Conservation (phyloP, 2,113 vertebrate species). For the Heterocephalus glaber region DNA sequence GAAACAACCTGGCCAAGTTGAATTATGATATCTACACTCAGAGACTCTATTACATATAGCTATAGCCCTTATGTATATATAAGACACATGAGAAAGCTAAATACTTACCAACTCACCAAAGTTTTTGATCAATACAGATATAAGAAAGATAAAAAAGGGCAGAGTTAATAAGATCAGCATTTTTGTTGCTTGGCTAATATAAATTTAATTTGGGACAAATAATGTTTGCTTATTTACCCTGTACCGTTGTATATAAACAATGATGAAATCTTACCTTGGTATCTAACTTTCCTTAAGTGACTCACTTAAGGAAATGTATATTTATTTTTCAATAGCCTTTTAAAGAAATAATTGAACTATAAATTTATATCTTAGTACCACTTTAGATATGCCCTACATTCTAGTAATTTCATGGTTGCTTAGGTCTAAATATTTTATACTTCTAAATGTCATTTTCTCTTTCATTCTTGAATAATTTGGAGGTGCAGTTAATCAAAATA, state of each 20-base stretch:
- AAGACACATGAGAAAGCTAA: not conserved
- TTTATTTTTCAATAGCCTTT: slow-evolving; percentile 25
- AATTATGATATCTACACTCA: not conserved
- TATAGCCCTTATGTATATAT: not conserved
- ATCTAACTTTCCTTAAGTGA: not conserved
- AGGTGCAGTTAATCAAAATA: slow-evolving; percentile 10
- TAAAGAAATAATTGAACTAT: slow-evolving; percentile 24
- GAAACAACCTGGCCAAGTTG: not conserved
- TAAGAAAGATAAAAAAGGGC: slow-evolving; percentile 14
- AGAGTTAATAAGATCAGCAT: not conserved
- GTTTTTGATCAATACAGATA: slow-evolving; percentile 7
- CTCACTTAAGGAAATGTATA: slow-evolving; percentile 22
- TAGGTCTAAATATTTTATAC: not conserved
- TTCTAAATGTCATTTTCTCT: slow-evolving; percentile 51
- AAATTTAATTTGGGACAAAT: slow-evolving; percentile 23
- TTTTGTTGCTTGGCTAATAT: slow-evolving; percentile 33
- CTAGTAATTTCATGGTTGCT: slow-evolving; percentile 9
- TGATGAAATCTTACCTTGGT: not conserved
- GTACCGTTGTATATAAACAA: not conserved
- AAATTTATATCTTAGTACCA: not conserved
- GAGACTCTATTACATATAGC: not conserved
- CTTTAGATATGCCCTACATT: not conserved
- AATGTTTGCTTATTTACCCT: slow-evolving; percentile 31
- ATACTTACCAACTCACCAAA: not conserved
- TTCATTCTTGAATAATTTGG: slow-evolving; percentile 19